phyloP scores from a whole-genome alignment of 2,797 vertebrate species.

The Eurystomus glaucurus region DNA sequence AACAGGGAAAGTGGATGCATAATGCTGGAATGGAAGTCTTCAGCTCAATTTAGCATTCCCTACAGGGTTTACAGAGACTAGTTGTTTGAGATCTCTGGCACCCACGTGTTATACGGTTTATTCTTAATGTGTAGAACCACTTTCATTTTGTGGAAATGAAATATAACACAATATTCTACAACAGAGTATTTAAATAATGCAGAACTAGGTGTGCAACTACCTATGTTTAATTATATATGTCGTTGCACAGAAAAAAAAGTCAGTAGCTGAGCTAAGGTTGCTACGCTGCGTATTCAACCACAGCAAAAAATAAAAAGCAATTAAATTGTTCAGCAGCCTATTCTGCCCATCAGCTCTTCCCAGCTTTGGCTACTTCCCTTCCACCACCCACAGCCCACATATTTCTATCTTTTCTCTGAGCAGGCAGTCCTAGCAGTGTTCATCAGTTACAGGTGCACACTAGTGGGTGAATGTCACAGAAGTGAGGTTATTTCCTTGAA shows the following conservation, averaged over 20 bases:
- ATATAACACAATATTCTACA: background rate
- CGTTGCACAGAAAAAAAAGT: background rate
- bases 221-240: slow-evolving; percentile 23
- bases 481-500: background rate
- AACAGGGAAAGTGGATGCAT: slow-evolving; percentile 41
- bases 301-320: slow-evolving; percentile 32
- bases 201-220: background rate
- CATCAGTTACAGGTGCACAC: background rate
- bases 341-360: background rate
- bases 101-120: background rate
- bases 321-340: background rate
- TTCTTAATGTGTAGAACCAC: background rate
- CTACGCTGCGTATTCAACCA: background rate
- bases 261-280: background rate
- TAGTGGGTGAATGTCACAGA: background rate
- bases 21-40: slow-evolving; percentile 58
- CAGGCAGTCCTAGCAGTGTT: background rate
- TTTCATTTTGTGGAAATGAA: slow-evolving; percentile 8
- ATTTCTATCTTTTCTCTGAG: background rate
- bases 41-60: slow-evolving; percentile 67
- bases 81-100: slow-evolving; percentile 10
- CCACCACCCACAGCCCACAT: background rate
- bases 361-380: background rate
- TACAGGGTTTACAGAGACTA: slow-evolving; percentile 33
- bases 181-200: background rate